Conservation (phyloP, 2,797 vertebrate genomes). For the Tenualosa ilisha region DNA sequence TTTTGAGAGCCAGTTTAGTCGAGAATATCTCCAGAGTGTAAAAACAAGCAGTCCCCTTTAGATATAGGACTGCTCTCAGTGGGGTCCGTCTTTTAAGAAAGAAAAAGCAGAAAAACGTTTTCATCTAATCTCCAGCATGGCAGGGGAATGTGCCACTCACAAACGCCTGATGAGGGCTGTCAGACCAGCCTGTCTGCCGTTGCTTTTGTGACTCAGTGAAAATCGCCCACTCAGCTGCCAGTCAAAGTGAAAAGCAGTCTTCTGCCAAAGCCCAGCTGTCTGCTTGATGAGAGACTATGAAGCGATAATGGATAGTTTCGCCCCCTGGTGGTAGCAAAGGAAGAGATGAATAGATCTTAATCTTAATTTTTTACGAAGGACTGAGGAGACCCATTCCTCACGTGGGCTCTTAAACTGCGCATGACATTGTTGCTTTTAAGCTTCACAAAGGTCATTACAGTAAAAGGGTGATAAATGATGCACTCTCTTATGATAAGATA, state of each 20-base stretch:
- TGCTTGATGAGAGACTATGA: constrained; percentile 51
- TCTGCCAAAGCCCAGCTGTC: constrained; percentile 68
- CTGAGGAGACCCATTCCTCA: neutral
- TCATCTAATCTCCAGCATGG: neutral
- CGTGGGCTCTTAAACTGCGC: neutral
- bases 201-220: constrained; percentile 70
- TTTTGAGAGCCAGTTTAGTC: neutral
- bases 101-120: neutral
- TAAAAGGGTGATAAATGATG: neutral
- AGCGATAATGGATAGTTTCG: constrained; percentile 53
- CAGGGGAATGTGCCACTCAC: neutral
- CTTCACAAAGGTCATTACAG: neutral
- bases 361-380: neutral
- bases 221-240: constrained; percentile 70
- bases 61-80: neutral
- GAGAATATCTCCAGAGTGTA: neutral
- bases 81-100: neutral
- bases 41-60: neutral
- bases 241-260: constrained; percentile 62
- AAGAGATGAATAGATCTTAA: constrained; percentile 5
- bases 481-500: neutral
- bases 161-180: constrained; percentile 57
- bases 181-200: constrained; percentile 73
- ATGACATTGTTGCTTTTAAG: neutral
- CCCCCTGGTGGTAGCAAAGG: constrained; percentile 46